Evolutionary conservation across 2,888 invertebrate species (phyloP), one percentile per base, ranked within the genome.

Genomic region (Zygothrica quintamaculata): DNA sequence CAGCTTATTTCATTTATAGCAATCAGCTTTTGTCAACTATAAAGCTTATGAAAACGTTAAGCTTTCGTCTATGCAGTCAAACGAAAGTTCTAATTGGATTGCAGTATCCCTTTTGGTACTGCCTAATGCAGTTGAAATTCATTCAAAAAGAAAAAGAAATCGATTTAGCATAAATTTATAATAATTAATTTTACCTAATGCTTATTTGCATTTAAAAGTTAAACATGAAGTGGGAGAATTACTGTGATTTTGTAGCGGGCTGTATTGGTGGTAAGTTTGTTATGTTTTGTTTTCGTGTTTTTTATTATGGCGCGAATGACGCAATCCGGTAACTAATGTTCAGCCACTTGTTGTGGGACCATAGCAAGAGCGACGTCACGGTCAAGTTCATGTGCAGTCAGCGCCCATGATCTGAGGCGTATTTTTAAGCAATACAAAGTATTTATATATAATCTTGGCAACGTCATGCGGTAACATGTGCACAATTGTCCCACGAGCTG

Each of bases 231-330:
- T 89, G 88, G 90, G 90, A 90, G 70, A 85, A 88, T 75, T 91
- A 89, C 71, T 88, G 88, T 55, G 93, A 93, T 84, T 93, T 93
- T 85, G 87, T 92, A 65, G 93, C 93, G 59, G 93, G 93, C 77
- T 93, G 92, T 91, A 88, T 92, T 68, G 93, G 92, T 72, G 93
- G 93, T 93, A 90, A 89, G 90, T 88, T 50, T n/a, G n/a, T n/a
- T n/a, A n/a, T n/a, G n/a, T n/a, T n/a, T n/a, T n/a, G n/a, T n/a
- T n/a, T n/a, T 50, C 1, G 2, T 16, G 3, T 47, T 9, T 9
- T 16, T 7, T 9, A 7, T 13, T 26, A 34, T 9, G 33, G 36
- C 31, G 13, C 8, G 50, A 51, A 77, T 85, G 86, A 85, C 61
- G 86, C 81, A 84, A 84, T 76, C 46, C 34, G 15, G 9, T 16